phyloP scores from a whole-genome alignment of 2,113 vertebrate genomes.

The Hyperoodon ampullatus region DNA sequence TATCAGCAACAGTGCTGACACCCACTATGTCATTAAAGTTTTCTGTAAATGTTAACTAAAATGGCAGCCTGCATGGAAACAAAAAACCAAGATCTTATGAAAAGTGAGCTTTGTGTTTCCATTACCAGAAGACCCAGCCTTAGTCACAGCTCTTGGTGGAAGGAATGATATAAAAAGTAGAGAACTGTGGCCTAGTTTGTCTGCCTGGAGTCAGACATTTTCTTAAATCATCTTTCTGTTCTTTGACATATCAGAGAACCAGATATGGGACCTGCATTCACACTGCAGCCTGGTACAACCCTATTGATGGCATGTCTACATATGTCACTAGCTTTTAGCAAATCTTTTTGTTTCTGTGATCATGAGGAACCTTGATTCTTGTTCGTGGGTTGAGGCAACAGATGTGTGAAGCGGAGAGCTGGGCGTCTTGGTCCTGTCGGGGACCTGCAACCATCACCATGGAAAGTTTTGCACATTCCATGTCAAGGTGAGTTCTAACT shows the following conservation, averaged over 20 bases:
- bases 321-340: neutral
- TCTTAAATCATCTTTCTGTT: neutral
- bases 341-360: neutral
- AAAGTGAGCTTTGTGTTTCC: neutral
- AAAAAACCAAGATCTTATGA: neutral
- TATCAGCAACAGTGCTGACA: neutral
- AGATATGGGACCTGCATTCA: neutral
- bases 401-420: neutral
- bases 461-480: neutral
- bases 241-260: neutral
- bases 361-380: neutral
- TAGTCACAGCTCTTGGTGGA: neutral
- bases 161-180: neutral
- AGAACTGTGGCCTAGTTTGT: neutral
- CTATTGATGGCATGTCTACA: neutral
- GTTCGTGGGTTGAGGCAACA: neutral
- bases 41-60: constrained; percentile 12
- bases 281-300: neutral
- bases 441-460: neutral
- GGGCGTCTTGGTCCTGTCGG: neutral
- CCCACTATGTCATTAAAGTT: neutral
- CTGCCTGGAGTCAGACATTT: neutral
- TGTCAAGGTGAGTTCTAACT: neutral
- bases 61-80: neutral
- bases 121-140: neutral